phyloP scores from a whole-genome alignment of 2,797 vertebrate species.

The Myotis myotis region DNA sequence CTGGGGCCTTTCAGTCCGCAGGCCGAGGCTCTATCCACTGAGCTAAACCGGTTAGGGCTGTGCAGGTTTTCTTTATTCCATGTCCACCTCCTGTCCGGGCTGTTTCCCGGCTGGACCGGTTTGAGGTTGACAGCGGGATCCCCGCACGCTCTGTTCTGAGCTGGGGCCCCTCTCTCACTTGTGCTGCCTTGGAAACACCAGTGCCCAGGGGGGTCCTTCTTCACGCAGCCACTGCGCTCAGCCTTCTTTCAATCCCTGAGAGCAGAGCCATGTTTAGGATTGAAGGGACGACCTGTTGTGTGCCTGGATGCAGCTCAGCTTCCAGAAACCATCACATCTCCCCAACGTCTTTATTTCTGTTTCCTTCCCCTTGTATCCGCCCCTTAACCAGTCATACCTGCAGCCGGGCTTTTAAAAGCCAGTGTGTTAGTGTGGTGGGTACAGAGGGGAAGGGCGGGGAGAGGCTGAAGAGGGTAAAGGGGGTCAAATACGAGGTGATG shows the following conservation, averaged over 20 bases:
- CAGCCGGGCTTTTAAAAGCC: neutral
- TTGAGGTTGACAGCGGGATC: neutral
- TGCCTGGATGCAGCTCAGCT: neutral
- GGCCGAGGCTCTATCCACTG: too few relatives aligned
- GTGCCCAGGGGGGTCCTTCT: rapidly evolving
- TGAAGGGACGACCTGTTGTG: rapidly evolving
- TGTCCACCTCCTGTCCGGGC: neutral
- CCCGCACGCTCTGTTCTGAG: neutral
- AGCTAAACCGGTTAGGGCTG: too few relatives aligned
- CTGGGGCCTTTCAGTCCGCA: too few relatives aligned
- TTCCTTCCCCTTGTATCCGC: neutral
- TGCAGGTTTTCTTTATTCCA: neutral
- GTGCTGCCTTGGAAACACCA: neutral
- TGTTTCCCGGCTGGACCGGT: neutral
- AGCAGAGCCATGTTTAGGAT: neutral
- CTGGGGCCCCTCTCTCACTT: neutral
- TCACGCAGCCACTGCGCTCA: rapidly evolving
- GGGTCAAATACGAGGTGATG: neutral
- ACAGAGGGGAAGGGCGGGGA: neutral
- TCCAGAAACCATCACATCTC: neutral
- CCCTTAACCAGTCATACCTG: neutral
- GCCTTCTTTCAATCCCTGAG: neutral
- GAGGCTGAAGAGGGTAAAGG: neutral
- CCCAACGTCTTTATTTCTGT: neutral
- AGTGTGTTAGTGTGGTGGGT: neutral